These are phyloP conservation scores for Macrophya alboannulata DNA, from an alignment of 2,888 invertebrate genomes.

Conservation along the genomic window DNA sequence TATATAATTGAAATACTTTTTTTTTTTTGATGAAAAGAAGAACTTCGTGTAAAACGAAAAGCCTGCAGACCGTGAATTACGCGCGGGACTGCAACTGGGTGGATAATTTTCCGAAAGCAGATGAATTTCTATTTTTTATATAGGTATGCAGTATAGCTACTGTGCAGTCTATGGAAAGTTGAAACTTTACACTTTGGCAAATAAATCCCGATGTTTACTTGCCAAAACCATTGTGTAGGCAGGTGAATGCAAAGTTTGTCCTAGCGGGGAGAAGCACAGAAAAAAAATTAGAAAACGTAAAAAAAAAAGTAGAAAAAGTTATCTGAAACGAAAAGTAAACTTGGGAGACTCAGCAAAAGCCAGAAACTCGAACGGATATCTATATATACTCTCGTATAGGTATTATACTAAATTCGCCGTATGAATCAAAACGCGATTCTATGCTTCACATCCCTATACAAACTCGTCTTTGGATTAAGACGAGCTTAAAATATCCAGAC, in stretches of 20 bases:
- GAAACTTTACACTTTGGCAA: constrained; percentile 28
- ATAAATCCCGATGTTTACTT: constrained; percentile 42
- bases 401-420: neutral
- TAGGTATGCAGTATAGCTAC: too few relatives aligned
- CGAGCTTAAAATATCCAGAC: constrained; percentile 2
- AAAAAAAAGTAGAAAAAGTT: neutral
- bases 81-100: neutral
- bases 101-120: neutral
- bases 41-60: neutral
- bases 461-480: neutral
- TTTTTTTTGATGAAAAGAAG: neutral
- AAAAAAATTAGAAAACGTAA: neutral
- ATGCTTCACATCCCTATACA: neutral
- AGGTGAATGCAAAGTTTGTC: constrained; percentile 28
- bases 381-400: neutral
- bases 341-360: neutral
- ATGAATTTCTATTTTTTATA: neutral
- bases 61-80: neutral
- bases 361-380: constrained; percentile 15
- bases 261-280: neutral
- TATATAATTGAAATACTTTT: neutral
- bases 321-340: neutral
- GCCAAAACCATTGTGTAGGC: constrained; percentile 32
- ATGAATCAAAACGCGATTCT: neutral
- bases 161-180: neutral